Conservation (phyloP, 2,113 vertebrate genomes). For the Gymnarchus niloticus region DNA sequence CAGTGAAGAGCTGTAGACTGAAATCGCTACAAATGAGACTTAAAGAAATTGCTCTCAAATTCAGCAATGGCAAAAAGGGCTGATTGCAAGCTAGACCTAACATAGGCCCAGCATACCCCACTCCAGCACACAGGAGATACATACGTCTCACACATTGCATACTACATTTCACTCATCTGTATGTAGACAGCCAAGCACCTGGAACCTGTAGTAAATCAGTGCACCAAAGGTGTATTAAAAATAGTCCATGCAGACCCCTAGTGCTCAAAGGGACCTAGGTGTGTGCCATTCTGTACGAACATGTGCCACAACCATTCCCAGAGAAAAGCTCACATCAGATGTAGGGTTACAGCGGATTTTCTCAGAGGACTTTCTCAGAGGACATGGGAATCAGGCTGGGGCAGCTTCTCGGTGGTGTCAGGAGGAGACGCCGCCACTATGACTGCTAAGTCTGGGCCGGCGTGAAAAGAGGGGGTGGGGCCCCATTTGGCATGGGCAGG, state of each 20-base stretch:
- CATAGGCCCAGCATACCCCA: not conserved
- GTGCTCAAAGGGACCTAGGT: not conserved
- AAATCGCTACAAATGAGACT: not conserved
- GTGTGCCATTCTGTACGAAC: not conserved
- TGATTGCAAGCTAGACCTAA: constrained; percentile 8
- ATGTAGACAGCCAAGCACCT: not conserved
- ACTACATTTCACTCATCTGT: not conserved
- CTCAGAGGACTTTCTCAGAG: constrained; percentile 54
- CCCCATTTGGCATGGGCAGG: constrained; percentile 38
- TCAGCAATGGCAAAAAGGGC: constrained; percentile 1
- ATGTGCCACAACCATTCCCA: constrained; percentile 27
- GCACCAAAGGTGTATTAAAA: not conserved
- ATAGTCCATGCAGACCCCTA: not conserved
- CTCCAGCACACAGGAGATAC: constrained; percentile 30
- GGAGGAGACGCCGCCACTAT: not conserved
- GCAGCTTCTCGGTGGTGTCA: constrained; percentile 33
- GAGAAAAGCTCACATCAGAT: constrained; percentile 53
- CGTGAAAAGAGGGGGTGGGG: constrained; percentile 26
- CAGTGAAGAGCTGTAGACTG: not conserved
- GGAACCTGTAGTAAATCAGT: not conserved
- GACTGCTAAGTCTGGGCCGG: not conserved
- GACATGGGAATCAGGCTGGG: constrained; percentile 36
- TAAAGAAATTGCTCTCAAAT: not conserved
- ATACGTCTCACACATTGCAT: not conserved
- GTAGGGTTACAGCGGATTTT: constrained; percentile 55